Percentiles rank a stretch among this genome's conserved stretches.
phyloP scores from a whole-genome alignment of 2,113 vertebrate species.

The Mola mola region DNA sequence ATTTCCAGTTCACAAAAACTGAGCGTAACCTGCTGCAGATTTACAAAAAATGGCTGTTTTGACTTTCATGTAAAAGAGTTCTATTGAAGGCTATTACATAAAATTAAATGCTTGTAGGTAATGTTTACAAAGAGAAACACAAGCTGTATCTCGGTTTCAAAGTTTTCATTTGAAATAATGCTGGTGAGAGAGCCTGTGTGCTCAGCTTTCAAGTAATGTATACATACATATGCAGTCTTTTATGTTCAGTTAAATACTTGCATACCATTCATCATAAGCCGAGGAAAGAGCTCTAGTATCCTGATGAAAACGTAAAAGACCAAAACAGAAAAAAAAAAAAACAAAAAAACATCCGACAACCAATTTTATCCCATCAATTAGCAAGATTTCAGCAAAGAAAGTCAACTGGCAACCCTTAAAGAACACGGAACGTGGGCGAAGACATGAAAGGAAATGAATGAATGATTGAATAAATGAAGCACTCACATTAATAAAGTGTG shows the following conservation, averaged over 20 bases:
- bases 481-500: constrained; percentile 12
- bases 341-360: neutral
- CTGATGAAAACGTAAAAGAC: constrained; percentile 27
- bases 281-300: constrained; percentile 7
- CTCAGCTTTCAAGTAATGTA: constrained; percentile 46
- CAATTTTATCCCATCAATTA: neutral
- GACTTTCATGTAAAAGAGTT: constrained; percentile 13
- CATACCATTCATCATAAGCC: constrained; percentile 4
- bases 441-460: neutral
- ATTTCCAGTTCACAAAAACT: neutral
- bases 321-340: constrained; percentile 13
- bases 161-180: constrained; percentile 37
- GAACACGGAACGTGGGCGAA: neutral
- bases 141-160: constrained; percentile 18
- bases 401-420: neutral
- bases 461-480: neutral
- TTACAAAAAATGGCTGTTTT: constrained; percentile 1
- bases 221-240: constrained; percentile 17
- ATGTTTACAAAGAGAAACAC: neutral
- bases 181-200: constrained; percentile 43
- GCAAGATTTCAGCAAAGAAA: constrained; percentile 22
- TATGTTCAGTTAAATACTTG: constrained; percentile 27
- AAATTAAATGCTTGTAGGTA: neutral
- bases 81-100: neutral
- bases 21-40: constrained; percentile 2